phyloP scores from a whole-genome alignment of 2,113 vertebrate genomes.

The Actenoides lindsayi region DNA sequence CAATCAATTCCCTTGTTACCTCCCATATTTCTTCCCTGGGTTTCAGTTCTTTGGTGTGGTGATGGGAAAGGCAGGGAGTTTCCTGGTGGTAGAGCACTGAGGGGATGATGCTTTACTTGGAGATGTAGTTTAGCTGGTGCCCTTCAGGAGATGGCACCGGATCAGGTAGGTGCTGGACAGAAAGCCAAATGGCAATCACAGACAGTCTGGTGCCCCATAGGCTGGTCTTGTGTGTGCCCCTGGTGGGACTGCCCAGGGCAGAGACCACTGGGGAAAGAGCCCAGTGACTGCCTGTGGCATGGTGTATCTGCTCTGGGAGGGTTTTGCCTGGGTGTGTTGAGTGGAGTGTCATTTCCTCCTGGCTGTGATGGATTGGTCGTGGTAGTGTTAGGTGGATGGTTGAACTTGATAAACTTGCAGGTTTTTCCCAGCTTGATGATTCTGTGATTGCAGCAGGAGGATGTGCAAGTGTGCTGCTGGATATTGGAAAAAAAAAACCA shows the following conservation, averaged over 20 bases:
- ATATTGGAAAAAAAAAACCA: neutral
- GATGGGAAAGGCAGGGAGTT: neutral
- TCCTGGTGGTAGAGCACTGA: neutral
- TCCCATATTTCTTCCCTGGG: neutral
- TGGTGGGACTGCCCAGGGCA: fast-evolving
- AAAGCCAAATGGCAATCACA: neutral
- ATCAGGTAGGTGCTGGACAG: fast-evolving
- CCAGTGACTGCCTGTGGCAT: fast-evolving
- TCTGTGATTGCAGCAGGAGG: neutral
- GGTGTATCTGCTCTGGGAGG: neutral
- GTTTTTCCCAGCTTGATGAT: too few relatives aligned
- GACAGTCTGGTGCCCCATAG: neutral
- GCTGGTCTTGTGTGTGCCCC: fast-evolving
- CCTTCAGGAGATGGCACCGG: neutral
- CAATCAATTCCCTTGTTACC: neutral
- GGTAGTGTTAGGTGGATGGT: too few relatives aligned
- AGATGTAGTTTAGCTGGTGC: neutral
- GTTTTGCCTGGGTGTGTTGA: neutral
- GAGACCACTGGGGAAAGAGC: neutral
- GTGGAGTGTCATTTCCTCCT: neutral
- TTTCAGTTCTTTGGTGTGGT: neutral
- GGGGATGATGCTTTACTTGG: fast-evolving
- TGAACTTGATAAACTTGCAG: too few relatives aligned
- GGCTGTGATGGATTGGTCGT: neutral
- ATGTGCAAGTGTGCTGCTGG: fast-evolving